Evolutionary conservation across 2,888 invertebrate genomes (phyloP), one percentile per base, ranked within the genome.

Genomic region (Resseliella maxima): DNA sequence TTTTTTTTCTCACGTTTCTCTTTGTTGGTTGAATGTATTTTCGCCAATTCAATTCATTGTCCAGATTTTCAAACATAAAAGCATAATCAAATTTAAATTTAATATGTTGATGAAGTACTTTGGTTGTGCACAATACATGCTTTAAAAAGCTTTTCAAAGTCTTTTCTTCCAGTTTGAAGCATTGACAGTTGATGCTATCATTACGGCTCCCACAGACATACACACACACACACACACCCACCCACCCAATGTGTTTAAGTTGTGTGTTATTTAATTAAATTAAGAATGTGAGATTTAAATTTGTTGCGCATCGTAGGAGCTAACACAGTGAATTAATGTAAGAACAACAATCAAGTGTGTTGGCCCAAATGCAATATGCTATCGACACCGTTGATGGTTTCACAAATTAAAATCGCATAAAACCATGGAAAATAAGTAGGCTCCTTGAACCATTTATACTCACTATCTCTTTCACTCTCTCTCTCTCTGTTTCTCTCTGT

Each of bases 221-320:
- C 6, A 41, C 41, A 41, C 41, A 8, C 6, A 41, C 6, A 41
- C 5, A 41, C 41, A 41, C 41, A 8, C 12, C 6, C 5, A 41
- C 41, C 41, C 41, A n/a, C n/a, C n/a, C n/a, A n/a, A n/a, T n/a
- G n/a, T n/a, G n/a, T 24, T 59, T 24, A 59, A 24, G 24, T 24
- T 59, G 24, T 59, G 15, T 50, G 50, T 10, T 18, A 50, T 59
- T 59, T 59, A 59, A 59, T 59, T 59, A 59, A 59, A 59, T 59
- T 59, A 24, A 59, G 59, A 59, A 59, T 59, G n/a, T 59, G 59
- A 15, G 24, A 18, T 3, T 59, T 59, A n/a, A 59, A 24, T 59
- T 59, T 59, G 24, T 59, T 59, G 24, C 24, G 59, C 59, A 24
- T 59, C 1, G 59, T 50, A 12, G 6, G 50, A 50, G 2, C 50